Evolutionary conservation across 2,113 vertebrate genomes (phyloP).

Genomic region (Setophaga petechia): DNA sequence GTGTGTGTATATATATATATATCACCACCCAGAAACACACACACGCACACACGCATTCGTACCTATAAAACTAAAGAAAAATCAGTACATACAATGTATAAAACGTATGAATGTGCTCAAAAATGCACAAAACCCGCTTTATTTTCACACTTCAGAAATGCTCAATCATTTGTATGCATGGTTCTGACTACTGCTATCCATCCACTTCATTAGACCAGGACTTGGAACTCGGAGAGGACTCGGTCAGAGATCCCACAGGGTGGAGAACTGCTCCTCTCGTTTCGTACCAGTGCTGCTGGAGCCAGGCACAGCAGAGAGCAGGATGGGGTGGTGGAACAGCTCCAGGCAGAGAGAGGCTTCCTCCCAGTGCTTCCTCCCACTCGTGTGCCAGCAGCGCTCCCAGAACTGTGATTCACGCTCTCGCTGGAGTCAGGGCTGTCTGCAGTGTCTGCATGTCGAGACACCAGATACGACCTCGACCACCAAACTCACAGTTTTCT

Average conservation of each 20-base stretch:
- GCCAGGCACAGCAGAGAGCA: neutral
- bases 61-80: slow-evolving; percentile 67
- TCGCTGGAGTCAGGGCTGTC: neutral
- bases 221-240: neutral
- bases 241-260: neutral
- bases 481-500: neutral
- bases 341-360: neutral
- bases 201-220: neutral
- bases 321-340: accelerated
- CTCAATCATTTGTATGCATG: slow-evolving; percentile 3
- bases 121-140: slow-evolving; percentile 77
- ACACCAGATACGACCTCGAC: neutral
- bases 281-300: neutral
- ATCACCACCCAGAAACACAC: slow-evolving; percentile 30
- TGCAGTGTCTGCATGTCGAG: neutral
- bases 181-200: slow-evolving; percentile 36
- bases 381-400: neutral
- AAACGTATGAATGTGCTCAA: slow-evolving; percentile 77
- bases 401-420: neutral
- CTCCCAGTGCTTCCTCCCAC: neutral
- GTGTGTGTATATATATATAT: neutral
- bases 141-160: slow-evolving; percentile 69
- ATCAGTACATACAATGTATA: slow-evolving; percentile 75
- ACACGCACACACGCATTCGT: slow-evolving; percentile 9
- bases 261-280: neutral